Base-by-base conservation (phyloP, 2,113 vertebrate genomes). In the Leiothrix lutea region DNA sequence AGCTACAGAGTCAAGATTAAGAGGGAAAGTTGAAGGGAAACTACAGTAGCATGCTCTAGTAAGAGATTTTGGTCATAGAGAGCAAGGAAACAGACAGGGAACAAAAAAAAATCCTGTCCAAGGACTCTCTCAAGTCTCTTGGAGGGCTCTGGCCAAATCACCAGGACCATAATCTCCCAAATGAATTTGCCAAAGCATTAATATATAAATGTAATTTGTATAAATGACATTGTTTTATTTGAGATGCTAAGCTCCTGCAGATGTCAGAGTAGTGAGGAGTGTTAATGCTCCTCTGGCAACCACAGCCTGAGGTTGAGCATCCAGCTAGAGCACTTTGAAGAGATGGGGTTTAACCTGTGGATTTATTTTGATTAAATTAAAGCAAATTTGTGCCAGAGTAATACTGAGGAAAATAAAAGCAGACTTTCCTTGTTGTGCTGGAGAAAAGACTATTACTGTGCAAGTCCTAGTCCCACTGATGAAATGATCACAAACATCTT, bases 281-380 rank as follows among this genome's bases (percentile, higher is more conserved):
- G 93, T 94, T 95, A 93, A 94, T 86, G 48, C 38, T 90, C 31
- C 85, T 94, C 79, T 96, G 94, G 88, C 79, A 96, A 45, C 7
- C 47, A 64, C 62, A 90, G 36, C 0, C 1, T 2, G 3, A 70
- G 62, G 12, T 0, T 57, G 57, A 78, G 53, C 38, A 28, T 75
- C 80, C 70, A 79, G 40, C 15, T 21, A 62, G 35, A 83, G 79
- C 5, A 36, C 47, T 90, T 74, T 8, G 69, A 78, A 90, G 65
- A 60, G 40, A 57, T 86, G 65, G 40, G 24, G 5, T 80, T 92
- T 77, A 82, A 7, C 42, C 45, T 73, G 44, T 58, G 65, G 42
- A 35, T 69, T 72, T 80, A 44, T 80, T 90, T 88, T 86, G 44
- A 69, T 93, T 91, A 53, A 91, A 78, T 67, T 51, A 72, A 75